Percentiles rank a stretch among this genome's conserved stretches.
Conservation (phyloP, 1,140 invertebrate genomes). For the Caenorhabditis remanei region DNA sequence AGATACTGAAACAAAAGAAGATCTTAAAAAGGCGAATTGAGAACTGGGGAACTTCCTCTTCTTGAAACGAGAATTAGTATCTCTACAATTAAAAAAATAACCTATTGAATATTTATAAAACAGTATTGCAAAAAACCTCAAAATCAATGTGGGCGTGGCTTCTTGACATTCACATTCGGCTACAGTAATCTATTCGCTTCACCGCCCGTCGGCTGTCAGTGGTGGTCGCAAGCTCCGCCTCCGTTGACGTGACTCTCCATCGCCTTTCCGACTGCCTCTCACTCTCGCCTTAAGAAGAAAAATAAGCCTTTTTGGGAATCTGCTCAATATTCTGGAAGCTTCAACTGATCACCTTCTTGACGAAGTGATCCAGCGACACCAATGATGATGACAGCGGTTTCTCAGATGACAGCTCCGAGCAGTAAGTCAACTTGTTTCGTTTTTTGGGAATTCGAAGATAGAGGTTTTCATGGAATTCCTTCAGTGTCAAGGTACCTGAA, state of each 20-base stretch:
- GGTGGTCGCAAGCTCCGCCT: not conserved
- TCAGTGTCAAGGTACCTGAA: not conserved
- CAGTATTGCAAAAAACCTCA: not conserved
- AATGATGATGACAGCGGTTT: slow-evolving; percentile 32
- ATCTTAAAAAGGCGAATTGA: no score
- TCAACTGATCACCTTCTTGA: not conserved
- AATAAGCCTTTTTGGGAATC: not conserved
- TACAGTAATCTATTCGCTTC: slow-evolving; percentile 41
- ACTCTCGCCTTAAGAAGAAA: slow-evolving; percentile 49
- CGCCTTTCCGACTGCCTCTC: slow-evolving; percentile 55
- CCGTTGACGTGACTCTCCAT: slow-evolving; percentile 35
- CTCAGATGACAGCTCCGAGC: slow-evolving; percentile 18
- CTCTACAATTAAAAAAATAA: not conserved
- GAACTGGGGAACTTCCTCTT: no score
- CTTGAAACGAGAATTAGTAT: no score
- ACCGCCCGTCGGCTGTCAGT: not conserved
- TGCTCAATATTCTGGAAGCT: not conserved
- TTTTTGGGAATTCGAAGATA: no score
- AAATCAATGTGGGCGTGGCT: slow-evolving; percentile 27
- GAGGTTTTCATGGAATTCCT: no score
- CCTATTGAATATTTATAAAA: slow-evolving; percentile 5
- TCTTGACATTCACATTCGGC: slow-evolving; percentile 13
- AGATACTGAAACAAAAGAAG: no score
- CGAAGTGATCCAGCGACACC: not conserved
- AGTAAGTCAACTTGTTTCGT: slow-evolving; percentile 23